Base-by-base conservation (phyloP, 2,797 vertebrate genomes). In the Heliangelus exortis region DNA sequence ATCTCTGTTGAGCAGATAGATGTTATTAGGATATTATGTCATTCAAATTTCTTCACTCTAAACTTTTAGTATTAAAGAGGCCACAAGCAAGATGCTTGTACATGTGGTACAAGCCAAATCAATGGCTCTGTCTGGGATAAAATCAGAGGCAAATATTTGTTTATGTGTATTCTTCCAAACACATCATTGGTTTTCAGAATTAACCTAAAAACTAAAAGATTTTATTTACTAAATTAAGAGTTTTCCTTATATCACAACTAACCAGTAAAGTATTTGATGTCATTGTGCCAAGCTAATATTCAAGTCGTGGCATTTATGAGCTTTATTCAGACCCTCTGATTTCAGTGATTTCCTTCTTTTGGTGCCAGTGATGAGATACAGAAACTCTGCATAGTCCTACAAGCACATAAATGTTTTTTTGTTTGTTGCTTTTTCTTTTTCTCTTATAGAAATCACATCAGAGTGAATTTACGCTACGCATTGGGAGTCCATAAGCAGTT, bases 121-220 rank as follows among this genome's bases (percentile, higher is more conserved):
- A 48, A 25, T 45, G 18, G 8, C 36, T 28, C 25, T 85, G 7
- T 6, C 16, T 82, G 58, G 43, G 21, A 18, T 21, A n/a, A 50
- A 69, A 59, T 45, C 9, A 17, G 62, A 68, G 19, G 48, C 36
- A 45, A 34, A 31, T 17, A 45, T 47, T 36, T 78, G 21, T 47
- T 59, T 12, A 0, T n/a, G 6, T 29, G 8, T 29, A 9, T 74
- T 63, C 34, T 33, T 79, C n/a, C 34, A 61, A n/a, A 21, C 0
- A 29, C 7, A 33, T 31, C 31, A 33, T 58, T 53, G 11, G 2
- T 45, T 71, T 75, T 61, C 29, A 78, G 41, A 74, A n/a, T 59
- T 51, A 82, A 68, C 12, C 10, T 41, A 71, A 12, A 9, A 61
- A 41, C 11, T 65, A 6, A 62, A 82, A 72, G 43, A 15, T 47